Evolutionary conservation across 1,140 invertebrate species (phyloP).

Genomic region (Propsilocerus akamusi): DNA sequence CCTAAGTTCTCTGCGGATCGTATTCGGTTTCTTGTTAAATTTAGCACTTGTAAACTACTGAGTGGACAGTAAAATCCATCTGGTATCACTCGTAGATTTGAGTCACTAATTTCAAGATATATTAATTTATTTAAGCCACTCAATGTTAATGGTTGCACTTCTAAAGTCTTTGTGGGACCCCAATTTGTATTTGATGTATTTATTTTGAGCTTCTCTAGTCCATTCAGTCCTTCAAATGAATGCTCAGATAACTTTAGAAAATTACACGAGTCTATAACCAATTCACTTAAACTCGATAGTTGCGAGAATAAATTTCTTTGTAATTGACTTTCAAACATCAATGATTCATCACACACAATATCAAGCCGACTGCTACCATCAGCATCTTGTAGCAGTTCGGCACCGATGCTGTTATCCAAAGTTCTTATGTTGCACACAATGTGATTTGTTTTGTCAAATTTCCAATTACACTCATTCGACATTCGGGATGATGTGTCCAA

Average conservation of each 20-base stretch:
- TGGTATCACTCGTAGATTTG: constrained; percentile 50
- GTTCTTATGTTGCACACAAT: not conserved
- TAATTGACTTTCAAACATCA: constrained; percentile 47
- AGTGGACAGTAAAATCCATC: constrained; percentile 50
- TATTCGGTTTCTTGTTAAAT: constrained; percentile 55
- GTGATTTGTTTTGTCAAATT: not conserved
- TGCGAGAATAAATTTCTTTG: constrained; percentile 41
- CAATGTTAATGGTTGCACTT: constrained; percentile 37
- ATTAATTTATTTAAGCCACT: constrained; percentile 45
- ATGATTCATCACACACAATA: constrained; percentile 42
- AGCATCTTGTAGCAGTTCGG: constrained; percentile 23
- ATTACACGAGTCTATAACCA: constrained; percentile 51
- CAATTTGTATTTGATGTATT: constrained; percentile 48
- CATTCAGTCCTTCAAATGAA: constrained; percentile 45
- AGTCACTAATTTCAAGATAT: constrained; percentile 47
- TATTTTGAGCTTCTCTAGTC: constrained; percentile 46
- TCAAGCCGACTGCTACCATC: constrained; percentile 36
- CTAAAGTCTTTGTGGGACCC: constrained; percentile 38
- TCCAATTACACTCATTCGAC: not conserved
- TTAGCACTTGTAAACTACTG: constrained; percentile 48
- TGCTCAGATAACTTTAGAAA: constrained; percentile 45
- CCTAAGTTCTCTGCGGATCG: constrained; percentile 45
- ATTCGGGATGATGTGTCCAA: not conserved
- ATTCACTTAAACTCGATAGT: constrained; percentile 44
- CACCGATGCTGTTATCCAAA: not conserved